Evolutionary conservation across 1,140 invertebrate genomes (phyloP), one percentile per base, ranked within the genome.

Genomic region (Propsilocerus akamusi): DNA sequence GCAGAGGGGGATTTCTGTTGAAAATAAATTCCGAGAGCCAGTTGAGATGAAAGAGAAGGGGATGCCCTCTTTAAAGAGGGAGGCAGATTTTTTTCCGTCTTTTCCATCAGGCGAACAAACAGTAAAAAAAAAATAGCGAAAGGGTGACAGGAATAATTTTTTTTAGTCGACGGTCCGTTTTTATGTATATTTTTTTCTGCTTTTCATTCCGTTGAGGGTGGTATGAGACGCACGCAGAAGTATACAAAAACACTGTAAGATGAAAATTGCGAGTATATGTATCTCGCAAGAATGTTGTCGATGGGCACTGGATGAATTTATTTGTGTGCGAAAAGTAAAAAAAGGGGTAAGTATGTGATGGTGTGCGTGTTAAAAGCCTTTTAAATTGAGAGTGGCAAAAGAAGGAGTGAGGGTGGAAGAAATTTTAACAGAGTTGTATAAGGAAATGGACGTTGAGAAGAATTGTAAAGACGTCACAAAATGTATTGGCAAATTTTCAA

Each of bases 311-410:
- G n/a, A n/a, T n/a, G n/a, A n/a, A n/a, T n/a, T n/a, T n/a, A 41
- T 41, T 41, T 41, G 22, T 41, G 34, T 41, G 22, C n/a, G 14
- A 41, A 41, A 41, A 41, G 17, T 1, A 5, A 41, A 41, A 17
- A 41, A 41, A 41, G 34, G 34, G 34, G 34, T 41, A 17, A 41
- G 3, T 37, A 41, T 20, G 22, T 17, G 5, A 41, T 14, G 17
- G 34, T 41, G 34, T 20, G 34, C 22, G 34, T 41, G 34, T 41
- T 41, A 41, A 41, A 41, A 41, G 34, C 34, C 34, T 41, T 30
- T 41, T 8, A 41, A 22, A 20, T 41, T 20, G 34, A 41, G 34
- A 41, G 22, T 41, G 22, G 34, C 34, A 17, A 20, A 5, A 41
- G 32, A 41, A 20, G 8, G 12, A 41, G 28, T 12, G 28, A 30